Evolutionary conservation across 2,797 vertebrate species (phyloP), one percentile per base, ranked within the genome.

Genomic region (Chanos chanos): DNA sequence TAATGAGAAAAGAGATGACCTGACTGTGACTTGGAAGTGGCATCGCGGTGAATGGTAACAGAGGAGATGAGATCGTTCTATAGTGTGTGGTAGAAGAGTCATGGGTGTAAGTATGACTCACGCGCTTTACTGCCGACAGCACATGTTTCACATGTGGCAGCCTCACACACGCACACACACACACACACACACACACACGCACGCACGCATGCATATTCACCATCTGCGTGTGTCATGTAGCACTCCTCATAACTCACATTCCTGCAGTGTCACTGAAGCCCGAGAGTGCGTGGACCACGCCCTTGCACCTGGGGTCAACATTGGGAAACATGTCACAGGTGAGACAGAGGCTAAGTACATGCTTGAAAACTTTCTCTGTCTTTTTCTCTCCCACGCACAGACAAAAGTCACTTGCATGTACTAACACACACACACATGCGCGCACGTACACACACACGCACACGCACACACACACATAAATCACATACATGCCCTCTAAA

Each of bases 181-280:
- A 31, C 3, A 3, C 15, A 30, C 28, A 13, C 37, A 15, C 21
- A 13, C 30, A 27, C 10, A 15, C 6, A n/a, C 48, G 25, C 22
- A 54, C 7, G 53, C 19, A 30, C 7, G 18, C 4, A 31, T 22
- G 19, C 31, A n/a, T 22, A 28, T 36, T 12, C n/a, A 16, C 3
- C 24, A 36, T 4, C 27, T 13, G n/a, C 4, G n/a, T 45, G 16
- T 13, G 9, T 53, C 64, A 59, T 5, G 22, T 19, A 27, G 33
- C 48, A 34, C 39, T 6, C 27, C 25, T 28, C 43, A 43, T 48
- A 18, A 33, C 21, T 43, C 50, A 49, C 57, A 36, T 67, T 56
- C 65, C 58, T 21, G 12, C 8, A 50, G 13, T 43, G 65, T 50
- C 28, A 41, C 5, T 13, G 44, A 22, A 30, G 16, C 12, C n/a